Conservation (phyloP, 1,140 invertebrate species). For the Drosophila paulistorum region DNA sequence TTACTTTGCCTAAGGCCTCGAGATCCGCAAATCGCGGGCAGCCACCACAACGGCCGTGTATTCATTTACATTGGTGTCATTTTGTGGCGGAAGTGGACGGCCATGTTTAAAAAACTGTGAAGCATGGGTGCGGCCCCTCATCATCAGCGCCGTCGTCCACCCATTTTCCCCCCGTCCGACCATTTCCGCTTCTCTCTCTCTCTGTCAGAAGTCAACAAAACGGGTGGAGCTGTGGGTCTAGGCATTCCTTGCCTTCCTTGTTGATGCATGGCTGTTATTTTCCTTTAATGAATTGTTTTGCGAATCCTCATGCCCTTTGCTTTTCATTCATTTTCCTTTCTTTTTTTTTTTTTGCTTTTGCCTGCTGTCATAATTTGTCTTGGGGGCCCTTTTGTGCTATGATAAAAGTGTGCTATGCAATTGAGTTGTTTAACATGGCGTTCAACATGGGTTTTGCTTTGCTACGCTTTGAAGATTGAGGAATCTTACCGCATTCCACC, state of each 20-base stretch:
- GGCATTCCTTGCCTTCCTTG: slow-evolving; percentile 26
- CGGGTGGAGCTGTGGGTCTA: neutral
- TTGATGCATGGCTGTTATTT: slow-evolving; percentile 69
- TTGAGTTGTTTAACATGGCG: slow-evolving; percentile 77
- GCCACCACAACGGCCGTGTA: slow-evolving; percentile 35
- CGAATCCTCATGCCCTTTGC: slow-evolving; percentile 25
- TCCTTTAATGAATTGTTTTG: slow-evolving; percentile 77
- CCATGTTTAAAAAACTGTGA: slow-evolving; percentile 68
- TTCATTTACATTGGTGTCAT: slow-evolving; percentile 73
- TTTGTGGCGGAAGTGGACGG: slow-evolving; percentile 76
- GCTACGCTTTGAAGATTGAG: slow-evolving; percentile 38
- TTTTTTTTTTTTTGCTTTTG: neutral
- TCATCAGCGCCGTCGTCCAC: neutral
- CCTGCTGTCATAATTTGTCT: slow-evolving; percentile 57
- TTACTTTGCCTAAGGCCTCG: slow-evolving; percentile 56
- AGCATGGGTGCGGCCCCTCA: slow-evolving; percentile 29
- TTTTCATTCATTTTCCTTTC: slow-evolving; percentile 22
- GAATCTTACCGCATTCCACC: neutral
- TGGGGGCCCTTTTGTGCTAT: slow-evolving; percentile 46
- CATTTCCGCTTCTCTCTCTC: slow-evolving; percentile 28
- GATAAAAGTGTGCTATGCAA: slow-evolving; percentile 62
- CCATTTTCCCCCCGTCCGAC: neutral
- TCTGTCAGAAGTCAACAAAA: slow-evolving; percentile 59
- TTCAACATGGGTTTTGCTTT: slow-evolving; percentile 57
- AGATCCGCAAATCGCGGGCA: slow-evolving; percentile 38